phyloP scores from a whole-genome alignment of 2,113 vertebrate genomes.

The Clarias macrocephalus region DNA sequence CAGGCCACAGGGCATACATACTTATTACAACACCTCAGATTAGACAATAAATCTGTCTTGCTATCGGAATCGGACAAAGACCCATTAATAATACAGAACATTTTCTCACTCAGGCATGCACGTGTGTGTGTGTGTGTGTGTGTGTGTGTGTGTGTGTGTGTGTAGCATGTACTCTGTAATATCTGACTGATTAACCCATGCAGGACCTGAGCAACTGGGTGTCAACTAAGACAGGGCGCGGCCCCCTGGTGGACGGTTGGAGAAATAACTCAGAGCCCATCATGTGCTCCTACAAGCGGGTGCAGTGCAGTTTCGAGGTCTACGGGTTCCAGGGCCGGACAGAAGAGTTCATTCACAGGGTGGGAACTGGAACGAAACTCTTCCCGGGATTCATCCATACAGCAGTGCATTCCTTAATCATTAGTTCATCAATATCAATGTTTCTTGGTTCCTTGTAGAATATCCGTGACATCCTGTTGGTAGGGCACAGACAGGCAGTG shows the following conservation, averaged over 20 bases:
- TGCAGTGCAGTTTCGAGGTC: conserved; percentile 78
- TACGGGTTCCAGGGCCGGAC: conserved; percentile 78
- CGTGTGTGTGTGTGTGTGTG: background rate
- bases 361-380: conserved; percentile 40
- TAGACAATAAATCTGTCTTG: conserved; percentile 19
- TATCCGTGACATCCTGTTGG: conserved; percentile 77
- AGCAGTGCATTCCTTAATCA: no score
- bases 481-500: conserved; percentile 79
- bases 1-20: background rate
- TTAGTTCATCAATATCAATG: background rate
- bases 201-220: conserved; percentile 76
- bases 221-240: conserved; percentile 74
- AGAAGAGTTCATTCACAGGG: conserved; percentile 77
- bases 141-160: background rate
- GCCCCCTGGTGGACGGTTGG: conserved; percentile 76
- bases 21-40: conserved; percentile 6
- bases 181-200: conserved; percentile 50
- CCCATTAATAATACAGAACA: background rate
- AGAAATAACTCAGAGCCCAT: conserved; percentile 67
- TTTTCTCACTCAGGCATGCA: conserved; percentile 32
- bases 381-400: background rate
- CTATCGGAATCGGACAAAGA: conserved; percentile 21
- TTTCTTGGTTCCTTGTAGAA: conserved; percentile 60
- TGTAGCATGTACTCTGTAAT: background rate
- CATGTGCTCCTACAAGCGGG: conserved; percentile 82